A percentile compares a stretch with the other conserved stretches of the same genome.
phyloP scores from a whole-genome alignment of 2,797 vertebrate genomes.

The Allobates femoralis region DNA sequence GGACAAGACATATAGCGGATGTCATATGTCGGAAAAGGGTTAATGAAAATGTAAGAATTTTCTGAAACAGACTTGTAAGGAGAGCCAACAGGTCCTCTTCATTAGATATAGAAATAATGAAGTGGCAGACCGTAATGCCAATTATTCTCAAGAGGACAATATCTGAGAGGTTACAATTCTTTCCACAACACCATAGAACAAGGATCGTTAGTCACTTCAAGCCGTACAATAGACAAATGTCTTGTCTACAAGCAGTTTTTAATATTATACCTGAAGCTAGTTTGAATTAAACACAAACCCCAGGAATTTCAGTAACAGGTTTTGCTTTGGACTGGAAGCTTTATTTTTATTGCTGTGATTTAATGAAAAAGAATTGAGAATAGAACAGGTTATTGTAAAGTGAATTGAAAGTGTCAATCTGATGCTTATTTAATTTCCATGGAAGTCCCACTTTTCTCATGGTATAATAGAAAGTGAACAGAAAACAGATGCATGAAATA shows the following conservation, averaged over 20 bases:
- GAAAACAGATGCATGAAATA: constrained; percentile 5
- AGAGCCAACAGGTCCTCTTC: not conserved
- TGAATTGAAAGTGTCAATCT: not conserved
- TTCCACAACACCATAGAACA: no score
- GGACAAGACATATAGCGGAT: no score
- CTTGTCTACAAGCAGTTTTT: not conserved
- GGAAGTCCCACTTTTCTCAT: constrained; percentile 16
- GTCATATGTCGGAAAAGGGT: no score
- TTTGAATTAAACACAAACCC: not conserved
- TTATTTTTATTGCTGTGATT: not conserved
- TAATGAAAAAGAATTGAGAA: not conserved
- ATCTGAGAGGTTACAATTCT: not conserved
- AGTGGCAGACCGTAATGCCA: not conserved
- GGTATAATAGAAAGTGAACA: constrained; percentile 16
- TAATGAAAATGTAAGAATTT: no score
- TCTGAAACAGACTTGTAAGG: no score
- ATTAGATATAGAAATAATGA: not conserved
- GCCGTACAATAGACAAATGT: not conserved
- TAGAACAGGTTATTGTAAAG: not conserved
- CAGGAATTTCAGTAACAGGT: not conserved
- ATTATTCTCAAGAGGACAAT: not conserved
- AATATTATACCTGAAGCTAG: not conserved
- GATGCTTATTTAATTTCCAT: constrained; percentile 5
- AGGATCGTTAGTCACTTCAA: no score
- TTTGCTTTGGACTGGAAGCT: not conserved